Percentiles rank a stretch among this genome's conserved stretches.
Conservation (phyloP, 2,113 vertebrate genomes). For the Osmerus mordax region DNA sequence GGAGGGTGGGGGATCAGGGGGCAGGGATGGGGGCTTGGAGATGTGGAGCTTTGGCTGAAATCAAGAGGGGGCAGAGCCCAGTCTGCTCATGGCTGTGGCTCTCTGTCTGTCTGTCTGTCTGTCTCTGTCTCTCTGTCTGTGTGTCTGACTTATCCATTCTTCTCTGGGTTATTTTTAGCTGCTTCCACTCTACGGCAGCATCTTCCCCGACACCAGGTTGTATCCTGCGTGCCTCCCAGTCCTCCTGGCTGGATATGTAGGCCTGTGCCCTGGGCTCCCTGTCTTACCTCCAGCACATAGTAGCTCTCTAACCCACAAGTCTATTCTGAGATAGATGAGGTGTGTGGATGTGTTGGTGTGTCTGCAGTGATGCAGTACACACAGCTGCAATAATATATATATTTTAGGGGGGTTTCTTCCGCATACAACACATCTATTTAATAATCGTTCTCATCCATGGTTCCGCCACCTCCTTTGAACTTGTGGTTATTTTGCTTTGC, state of each 20-base stretch:
- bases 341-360: constrained; percentile 46
- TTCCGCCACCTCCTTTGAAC: constrained; percentile 51
- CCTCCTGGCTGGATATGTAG: constrained; percentile 63
- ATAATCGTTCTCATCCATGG: constrained; percentile 41
- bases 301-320: constrained; percentile 27
- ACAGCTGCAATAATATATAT: no score
- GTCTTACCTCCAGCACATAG: constrained; percentile 49
- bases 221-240: constrained; percentile 43
- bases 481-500: constrained; percentile 49
- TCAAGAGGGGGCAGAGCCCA: constrained; percentile 54
- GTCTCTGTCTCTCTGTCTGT: constrained; percentile 1
- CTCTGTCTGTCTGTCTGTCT: constrained; percentile 45
- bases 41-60: constrained; percentile 63
- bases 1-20: constrained; percentile 33
- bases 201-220: constrained; percentile 63
- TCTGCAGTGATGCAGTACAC: constrained; percentile 39
- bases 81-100: constrained; percentile 55
- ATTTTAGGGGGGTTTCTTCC: no score
- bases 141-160: background rate
- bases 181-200: constrained; percentile 40
- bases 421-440: background rate
- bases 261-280: constrained; percentile 63
- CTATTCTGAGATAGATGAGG: constrained; percentile 49
- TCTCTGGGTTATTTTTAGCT: background rate
- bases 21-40: constrained; percentile 65